Evolutionary conservation across 2,113 vertebrate species (phyloP), one percentile per base, ranked within the genome.

Genomic region (Sclerurus mexicanus): DNA sequence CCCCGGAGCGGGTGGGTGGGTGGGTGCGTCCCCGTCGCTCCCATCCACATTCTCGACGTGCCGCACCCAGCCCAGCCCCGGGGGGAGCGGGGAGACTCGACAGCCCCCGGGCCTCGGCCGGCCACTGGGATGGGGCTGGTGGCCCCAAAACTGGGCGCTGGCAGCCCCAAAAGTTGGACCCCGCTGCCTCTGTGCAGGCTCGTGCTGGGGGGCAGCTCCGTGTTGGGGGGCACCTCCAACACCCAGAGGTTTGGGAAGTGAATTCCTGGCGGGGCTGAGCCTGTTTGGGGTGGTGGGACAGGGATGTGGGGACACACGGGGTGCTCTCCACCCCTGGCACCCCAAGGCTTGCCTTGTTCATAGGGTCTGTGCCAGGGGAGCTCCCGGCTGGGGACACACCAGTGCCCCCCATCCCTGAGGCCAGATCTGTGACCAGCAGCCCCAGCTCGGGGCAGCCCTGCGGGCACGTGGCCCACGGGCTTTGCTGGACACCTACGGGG

Each of bases 41-140:
- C 95, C 95, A 94, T 95, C 86, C 86, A 92, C 95, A 95, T 95
- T 95, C 95, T 90, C 95, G 68, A 94, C 82, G 95, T 94, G 95
- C 95, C 95, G 95, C 95, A 46, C 95, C 95, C 92, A 90, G 87
- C 95, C 95, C 95, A 90, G 92, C 95, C 93, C 90, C 74, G 74
- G 22, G 77, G 76, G 58, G 74, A 71, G 74, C 74, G 35, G 68
- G 47, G 85, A 78, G 64, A 27, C 62, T 47, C 74, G 39, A 30
- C 56, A 71, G 74, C 66, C 85, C 74, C 72, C 6, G 9, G 91
- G 80, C 91, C 66, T 74, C 35, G 64, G 58, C 50, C 23, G 3
- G 37, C 66, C n/a, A 8, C 9, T 16, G 30, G 78, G 33, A n/a
- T 9, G 9, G 39, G 19, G 66, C 35, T 30, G 55, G 35, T 49